Percentiles rank a stretch among this genome's conserved stretches.
Conservation (phyloP, 2,113 vertebrate species). For the Leucosticte australis region DNA sequence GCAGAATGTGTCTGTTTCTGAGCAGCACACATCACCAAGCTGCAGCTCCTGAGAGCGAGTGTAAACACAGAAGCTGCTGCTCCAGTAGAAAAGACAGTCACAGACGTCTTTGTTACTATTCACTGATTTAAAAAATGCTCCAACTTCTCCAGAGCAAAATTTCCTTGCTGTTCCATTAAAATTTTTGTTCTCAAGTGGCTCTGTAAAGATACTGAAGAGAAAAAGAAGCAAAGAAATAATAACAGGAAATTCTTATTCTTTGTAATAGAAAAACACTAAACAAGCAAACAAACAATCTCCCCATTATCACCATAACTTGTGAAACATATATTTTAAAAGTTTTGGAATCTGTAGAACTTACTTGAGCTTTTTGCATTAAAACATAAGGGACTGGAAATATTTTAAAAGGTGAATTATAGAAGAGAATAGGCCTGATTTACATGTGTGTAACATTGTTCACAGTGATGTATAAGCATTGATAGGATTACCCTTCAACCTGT, state of each 20-base stretch:
- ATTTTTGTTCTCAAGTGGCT: background rate
- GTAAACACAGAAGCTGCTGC: conserved; percentile 16
- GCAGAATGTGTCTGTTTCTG: conserved; percentile 11
- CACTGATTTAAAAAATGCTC: background rate
- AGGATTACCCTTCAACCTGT: background rate
- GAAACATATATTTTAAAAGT: background rate
- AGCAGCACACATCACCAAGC: background rate
- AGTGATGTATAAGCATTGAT: background rate
- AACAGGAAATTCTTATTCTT: background rate
- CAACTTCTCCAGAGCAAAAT: background rate
- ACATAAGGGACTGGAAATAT: background rate
- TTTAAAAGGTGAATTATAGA: background rate
- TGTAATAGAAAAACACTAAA: background rate
- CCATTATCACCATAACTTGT: background rate
- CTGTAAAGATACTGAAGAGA: background rate
- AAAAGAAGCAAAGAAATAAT: background rate
- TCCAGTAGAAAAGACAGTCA: background rate
- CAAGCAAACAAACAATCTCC: background rate
- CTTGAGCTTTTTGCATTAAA: background rate
- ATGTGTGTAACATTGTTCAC: background rate
- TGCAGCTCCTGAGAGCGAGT: background rate
- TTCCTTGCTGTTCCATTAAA: background rate
- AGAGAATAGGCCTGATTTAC: background rate
- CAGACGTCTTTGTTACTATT: background rate
- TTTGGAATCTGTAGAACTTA: background rate